Percentiles rank a stretch among this genome's conserved stretches.
These are phyloP conservation scores for Seriola dumerili DNA, from an alignment of 2,113 vertebrate genomes.

Conservation along the genomic window DNA sequence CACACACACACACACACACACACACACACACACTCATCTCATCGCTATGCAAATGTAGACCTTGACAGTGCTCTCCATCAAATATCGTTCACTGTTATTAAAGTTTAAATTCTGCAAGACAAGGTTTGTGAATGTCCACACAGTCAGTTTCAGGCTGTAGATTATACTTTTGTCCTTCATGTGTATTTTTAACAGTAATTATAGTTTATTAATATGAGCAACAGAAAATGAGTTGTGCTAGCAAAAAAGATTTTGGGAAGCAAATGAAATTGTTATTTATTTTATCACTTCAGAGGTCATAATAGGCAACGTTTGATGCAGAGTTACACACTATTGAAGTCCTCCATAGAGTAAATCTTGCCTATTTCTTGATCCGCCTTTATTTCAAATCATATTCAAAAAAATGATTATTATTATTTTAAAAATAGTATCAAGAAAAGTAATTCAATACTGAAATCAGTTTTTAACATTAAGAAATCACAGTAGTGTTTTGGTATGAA, in stretches of 20 bases:
- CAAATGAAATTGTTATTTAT: not conserved
- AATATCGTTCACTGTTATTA: not conserved
- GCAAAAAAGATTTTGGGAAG: not conserved
- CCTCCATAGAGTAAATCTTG: not conserved
- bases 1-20: not conserved
- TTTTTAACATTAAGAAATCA: not conserved
- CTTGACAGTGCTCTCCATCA: not conserved
- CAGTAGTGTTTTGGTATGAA: not conserved
- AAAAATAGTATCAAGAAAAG: too few species aligned
- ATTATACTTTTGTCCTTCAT: not conserved
- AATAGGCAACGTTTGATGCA: not conserved
- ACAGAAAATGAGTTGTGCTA: not conserved
- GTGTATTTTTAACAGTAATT: not conserved
- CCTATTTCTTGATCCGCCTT: not conserved
- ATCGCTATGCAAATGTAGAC: slow-evolving; percentile 19
- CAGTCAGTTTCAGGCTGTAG: not conserved
- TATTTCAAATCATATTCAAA: not conserved
- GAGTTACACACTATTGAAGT: not conserved
- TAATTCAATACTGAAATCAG: not conserved
- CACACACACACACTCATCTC: not conserved
- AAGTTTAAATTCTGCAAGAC: slow-evolving; percentile 6
- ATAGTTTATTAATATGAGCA: not conserved
- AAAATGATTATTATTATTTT: too few species aligned
- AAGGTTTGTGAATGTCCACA: not conserved
- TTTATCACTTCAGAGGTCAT: not conserved